Conservation (phyloP, 2,113 vertebrate genomes). For the Vanacampus margaritifer region DNA sequence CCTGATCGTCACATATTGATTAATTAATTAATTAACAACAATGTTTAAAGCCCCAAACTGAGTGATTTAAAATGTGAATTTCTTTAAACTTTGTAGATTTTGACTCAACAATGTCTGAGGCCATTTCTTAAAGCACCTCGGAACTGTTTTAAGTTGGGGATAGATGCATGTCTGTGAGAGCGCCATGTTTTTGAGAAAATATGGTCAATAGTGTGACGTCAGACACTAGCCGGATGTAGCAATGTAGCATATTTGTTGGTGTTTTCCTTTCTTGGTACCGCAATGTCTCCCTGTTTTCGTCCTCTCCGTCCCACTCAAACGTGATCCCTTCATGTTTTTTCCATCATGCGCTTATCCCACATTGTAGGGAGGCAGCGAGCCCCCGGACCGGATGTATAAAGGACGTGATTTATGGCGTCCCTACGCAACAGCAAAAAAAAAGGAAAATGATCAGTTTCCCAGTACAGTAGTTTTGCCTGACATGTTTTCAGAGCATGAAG, state of each 20-base stretch:
- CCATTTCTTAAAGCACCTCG: too few relatives aligned
- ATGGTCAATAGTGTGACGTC: too few relatives aligned
- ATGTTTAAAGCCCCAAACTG: too few relatives aligned
- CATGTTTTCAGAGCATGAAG: neutral
- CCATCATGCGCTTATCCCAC: slow-evolving; percentile 46
- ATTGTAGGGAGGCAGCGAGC: slow-evolving; percentile 57
- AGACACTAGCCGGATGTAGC: neutral
- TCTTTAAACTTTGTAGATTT: too few relatives aligned
- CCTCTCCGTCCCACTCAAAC: slow-evolving; percentile 44
- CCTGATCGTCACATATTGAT: too few relatives aligned
- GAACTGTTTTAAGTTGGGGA: too few relatives aligned
- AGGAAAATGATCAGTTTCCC: slow-evolving; percentile 50
- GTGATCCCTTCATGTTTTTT: slow-evolving; percentile 66
- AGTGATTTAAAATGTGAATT: too few relatives aligned
- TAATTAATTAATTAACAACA: too few relatives aligned
- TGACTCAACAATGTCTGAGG: too few relatives aligned
- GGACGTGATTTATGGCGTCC: slow-evolving; percentile 64
- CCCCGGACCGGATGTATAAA: slow-evolving; percentile 70
- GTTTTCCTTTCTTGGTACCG: slow-evolving; percentile 1
- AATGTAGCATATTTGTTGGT: neutral
- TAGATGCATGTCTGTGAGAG: too few relatives aligned
- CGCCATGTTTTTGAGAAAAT: too few relatives aligned
- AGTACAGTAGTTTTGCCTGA: slow-evolving; percentile 36
- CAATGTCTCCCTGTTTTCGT: neutral
- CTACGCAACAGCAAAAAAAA: slow-evolving; percentile 39